phyloP scores from a whole-genome alignment of 2,113 vertebrate genomes.

The Semicossyphus pulcher region DNA sequence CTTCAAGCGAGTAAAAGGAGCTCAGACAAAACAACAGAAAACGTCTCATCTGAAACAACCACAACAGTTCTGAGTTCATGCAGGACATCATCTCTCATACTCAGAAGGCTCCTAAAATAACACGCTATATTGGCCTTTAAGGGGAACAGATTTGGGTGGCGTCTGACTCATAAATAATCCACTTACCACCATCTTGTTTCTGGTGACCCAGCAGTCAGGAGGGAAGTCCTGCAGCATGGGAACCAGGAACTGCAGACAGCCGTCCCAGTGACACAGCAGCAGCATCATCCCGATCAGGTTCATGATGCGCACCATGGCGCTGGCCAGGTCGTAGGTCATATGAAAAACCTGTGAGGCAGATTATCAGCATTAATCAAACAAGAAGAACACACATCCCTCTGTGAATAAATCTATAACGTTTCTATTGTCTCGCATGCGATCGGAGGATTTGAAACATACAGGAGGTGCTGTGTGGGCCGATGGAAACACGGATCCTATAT shows the following conservation, averaged over 20 bases:
- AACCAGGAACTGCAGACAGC: conserved; percentile 97
- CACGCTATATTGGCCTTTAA: neutral
- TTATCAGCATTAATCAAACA: conserved; percentile 53
- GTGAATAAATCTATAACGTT: conserved; percentile 29
- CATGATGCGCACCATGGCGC: conserved; percentile 95
- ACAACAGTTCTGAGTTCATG: neutral
- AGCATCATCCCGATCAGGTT: conserved; percentile 99
- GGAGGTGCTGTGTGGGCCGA: conserved; percentile 35
- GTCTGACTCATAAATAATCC: conserved; percentile 26
- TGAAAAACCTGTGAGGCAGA: conserved; percentile 92
- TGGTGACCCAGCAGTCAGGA: conserved; percentile 95
- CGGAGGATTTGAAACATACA: conserved; percentile 59
- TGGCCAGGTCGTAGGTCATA: conserved; percentile 99
- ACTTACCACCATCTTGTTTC: conserved; percentile 98
- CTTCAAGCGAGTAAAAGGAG: neutral
- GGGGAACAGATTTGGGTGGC: neutral
- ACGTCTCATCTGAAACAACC: neutral
- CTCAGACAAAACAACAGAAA: too few relatives aligned
- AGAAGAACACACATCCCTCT: conserved; percentile 1
- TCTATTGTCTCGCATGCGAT: conserved; percentile 43
- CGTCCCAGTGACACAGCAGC: conserved; percentile 98
- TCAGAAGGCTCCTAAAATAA: neutral
- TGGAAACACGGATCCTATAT: conserved; percentile 34
- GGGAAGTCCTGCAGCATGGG: conserved; percentile 99
- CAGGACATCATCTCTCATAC: neutral